A percentile compares a stretch with the other conserved stretches of the same genome.
Evolutionary conservation across 2,113 vertebrate species (phyloP).

Genomic region (Sinocyclocheilus anshuiensis): DNA sequence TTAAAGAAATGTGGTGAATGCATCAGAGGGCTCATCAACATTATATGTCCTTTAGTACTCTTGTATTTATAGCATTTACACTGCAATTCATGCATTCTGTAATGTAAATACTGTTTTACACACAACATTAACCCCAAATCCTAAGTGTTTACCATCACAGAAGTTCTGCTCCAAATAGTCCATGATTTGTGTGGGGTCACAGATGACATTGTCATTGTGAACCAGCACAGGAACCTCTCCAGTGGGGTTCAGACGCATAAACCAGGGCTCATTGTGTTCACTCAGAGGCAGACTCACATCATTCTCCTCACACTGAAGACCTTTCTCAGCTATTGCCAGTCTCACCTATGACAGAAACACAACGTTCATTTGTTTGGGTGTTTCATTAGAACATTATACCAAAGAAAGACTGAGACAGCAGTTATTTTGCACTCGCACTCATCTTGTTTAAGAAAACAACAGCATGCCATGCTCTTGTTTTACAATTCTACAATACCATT

Average conservation of each 20-base stretch:
- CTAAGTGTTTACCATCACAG: conserved; percentile 79
- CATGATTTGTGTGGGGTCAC: conserved; percentile 91
- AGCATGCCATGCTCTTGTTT: not conserved
- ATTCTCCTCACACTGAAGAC: conserved; percentile 86
- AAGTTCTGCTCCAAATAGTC: conserved; percentile 95
- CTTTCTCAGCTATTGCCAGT: conserved; percentile 93
- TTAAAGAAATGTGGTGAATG: not conserved
- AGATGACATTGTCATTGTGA: conserved; percentile 87
- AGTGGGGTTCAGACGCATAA: conserved; percentile 92
- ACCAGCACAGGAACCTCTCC: conserved; percentile 95
- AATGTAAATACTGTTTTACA: not conserved
- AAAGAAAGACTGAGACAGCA: not conserved
- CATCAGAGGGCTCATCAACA: not conserved
- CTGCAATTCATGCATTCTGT: not conserved
- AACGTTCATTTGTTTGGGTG: not conserved
- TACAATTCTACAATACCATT: not conserved
- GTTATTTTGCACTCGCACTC: not conserved
- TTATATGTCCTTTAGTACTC: not conserved
- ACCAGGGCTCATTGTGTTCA: conserved; percentile 99
- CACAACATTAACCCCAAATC: not conserved
- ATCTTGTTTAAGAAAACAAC: not conserved
- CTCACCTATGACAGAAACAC: conserved; percentile 81
- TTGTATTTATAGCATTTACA: not conserved
- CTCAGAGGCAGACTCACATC: conserved; percentile 94
- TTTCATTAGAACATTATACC: not conserved